Evolutionary conservation across 2,113 vertebrate species (phyloP), one percentile per base, ranked within the genome.

Genomic region (Tetraodon nigroviridis): DNA sequence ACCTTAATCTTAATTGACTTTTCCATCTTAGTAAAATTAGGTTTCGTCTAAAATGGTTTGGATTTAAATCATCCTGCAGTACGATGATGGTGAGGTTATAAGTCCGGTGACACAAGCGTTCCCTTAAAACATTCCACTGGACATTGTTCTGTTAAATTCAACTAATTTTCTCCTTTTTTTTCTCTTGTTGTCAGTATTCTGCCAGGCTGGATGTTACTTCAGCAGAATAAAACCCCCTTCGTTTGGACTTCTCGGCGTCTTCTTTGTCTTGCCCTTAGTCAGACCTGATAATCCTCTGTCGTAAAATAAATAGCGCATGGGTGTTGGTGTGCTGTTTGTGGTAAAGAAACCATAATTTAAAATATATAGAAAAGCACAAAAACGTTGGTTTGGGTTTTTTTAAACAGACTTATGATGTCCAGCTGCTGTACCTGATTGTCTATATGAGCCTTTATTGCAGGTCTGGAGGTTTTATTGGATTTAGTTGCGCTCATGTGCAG

Each of bases 191-290:
- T 14, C 41, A 44, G 2, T 44, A 32, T 47, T 65, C 51, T 69
- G 58, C 69, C 60, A 63, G 44, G 53, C 48, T 40, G 63, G 44
- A 56, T 12, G 50, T 41, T 67, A 76, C 59, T 56, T 51, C 50
- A 51, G 48, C 40, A 69, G 64, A 80, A 79, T 79, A 69, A 12
- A 27, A 15, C 6, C 17, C n/a, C 69, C 66, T 72, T 71, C 85
- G 81, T 82, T 63, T 47, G 0, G 57, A 67, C 65, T 55, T 41
- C 10, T 73, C 83, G 79, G 73, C 37, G 14, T 67, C 17, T 18
- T 77, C 77, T 79, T 87, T 85, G 81, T 85, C 24, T 61, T 67
- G 18, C 29, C 29, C 1, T 5, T 51, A 32, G 51, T 76, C 55
- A 71, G 54, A 64, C 49, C 10, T 0, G 42, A 63, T 45, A 37